A percentile compares a stretch with the other conserved stretches of the same genome.
These are phyloP conservation scores for Drosophila ficusphila DNA, from an alignment of 1,140 invertebrate genomes.

Conservation along the genomic window DNA sequence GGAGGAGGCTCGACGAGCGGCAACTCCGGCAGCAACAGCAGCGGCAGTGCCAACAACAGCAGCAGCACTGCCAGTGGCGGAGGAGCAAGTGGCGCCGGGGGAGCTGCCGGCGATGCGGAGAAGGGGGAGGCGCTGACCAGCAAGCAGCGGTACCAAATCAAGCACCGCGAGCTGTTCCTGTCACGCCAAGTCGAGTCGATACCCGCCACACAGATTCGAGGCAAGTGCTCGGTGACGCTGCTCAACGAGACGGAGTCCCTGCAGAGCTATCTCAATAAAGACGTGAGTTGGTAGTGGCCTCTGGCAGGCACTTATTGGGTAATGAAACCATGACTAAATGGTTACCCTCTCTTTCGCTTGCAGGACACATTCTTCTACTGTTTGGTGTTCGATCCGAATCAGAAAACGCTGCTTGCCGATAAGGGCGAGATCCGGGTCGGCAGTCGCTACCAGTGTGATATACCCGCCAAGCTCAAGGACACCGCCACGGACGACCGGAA, in stretches of 20 bases:
- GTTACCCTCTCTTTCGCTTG: slow-evolving; percentile 66
- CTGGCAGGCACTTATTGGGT: slow-evolving; percentile 37
- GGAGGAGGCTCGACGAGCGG: slow-evolving; percentile 68
- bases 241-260: slow-evolving; percentile 99
- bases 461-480: slow-evolving; percentile 90
- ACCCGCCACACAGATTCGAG: slow-evolving; percentile 98
- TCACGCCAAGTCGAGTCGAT: slow-evolving; percentile 99
- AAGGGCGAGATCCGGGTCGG: slow-evolving; percentile 97
- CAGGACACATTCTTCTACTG: slow-evolving; percentile 99
- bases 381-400: slow-evolving; percentile 99
- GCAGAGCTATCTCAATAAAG: slow-evolving; percentile 97
- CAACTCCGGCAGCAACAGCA: slow-evolving; percentile 51
- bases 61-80: slow-evolving; percentile 60
- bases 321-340: background rate
- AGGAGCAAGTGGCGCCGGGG: slow-evolving; percentile 46
- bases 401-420: slow-evolving; percentile 99
- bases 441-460: slow-evolving; percentile 97
- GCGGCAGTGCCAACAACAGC: slow-evolving; percentile 34
- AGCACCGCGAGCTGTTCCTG: slow-evolving; percentile 98
- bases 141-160: slow-evolving; percentile 96
- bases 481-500: slow-evolving; percentile 91
- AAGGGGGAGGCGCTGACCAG: slow-evolving; percentile 85
- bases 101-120: slow-evolving; percentile 61
- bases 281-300: slow-evolving; percentile 87
- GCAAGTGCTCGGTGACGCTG: slow-evolving; percentile 99